phyloP scores from a whole-genome alignment of 1,140 invertebrate genomes.

The Drosophila lacertosa region DNA sequence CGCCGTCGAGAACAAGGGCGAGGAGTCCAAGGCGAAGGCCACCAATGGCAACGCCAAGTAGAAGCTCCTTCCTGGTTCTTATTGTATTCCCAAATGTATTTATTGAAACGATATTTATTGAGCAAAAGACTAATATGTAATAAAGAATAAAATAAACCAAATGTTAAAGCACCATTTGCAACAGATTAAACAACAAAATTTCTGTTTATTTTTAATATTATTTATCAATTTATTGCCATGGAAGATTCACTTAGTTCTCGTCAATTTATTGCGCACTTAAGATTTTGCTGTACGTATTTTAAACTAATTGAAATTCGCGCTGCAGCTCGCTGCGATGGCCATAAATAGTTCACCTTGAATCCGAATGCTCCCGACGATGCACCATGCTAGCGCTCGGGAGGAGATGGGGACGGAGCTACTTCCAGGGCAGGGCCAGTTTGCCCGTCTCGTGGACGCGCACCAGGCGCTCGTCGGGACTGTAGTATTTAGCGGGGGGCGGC shows the following conservation, averaged over 20 bases:
- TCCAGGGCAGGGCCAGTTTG: constrained; percentile 76
- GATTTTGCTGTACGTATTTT: constrained; percentile 51
- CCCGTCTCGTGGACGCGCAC: constrained; percentile 75
- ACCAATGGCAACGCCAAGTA: constrained; percentile 23
- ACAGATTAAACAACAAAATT: constrained; percentile 26
- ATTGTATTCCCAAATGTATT: constrained; percentile 35
- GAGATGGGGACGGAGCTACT: constrained; percentile 32
- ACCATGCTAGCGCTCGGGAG: background rate
- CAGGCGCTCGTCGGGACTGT: constrained; percentile 61
- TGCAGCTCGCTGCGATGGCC: constrained; percentile 38
- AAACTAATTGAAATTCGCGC: constrained; percentile 57
- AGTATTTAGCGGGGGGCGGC: constrained; percentile 81
- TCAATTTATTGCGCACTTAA: constrained; percentile 73
- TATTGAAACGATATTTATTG: constrained; percentile 27
- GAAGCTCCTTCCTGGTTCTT: background rate
- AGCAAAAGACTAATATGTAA: constrained; percentile 14
- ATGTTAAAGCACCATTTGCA: constrained; percentile 11
- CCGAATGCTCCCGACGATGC: constrained; percentile 8
- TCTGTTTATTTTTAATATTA: constrained; percentile 11
- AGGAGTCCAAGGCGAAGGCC: constrained; percentile 25
- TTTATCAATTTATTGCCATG: constrained; percentile 1
- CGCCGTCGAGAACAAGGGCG: background rate
- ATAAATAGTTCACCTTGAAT: constrained; percentile 78
- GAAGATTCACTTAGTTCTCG: constrained; percentile 12
- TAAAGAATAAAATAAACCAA: background rate